Evolutionary conservation across 2,113 vertebrate genomes (phyloP).

Genomic region (Gracilinanus agilis): DNA sequence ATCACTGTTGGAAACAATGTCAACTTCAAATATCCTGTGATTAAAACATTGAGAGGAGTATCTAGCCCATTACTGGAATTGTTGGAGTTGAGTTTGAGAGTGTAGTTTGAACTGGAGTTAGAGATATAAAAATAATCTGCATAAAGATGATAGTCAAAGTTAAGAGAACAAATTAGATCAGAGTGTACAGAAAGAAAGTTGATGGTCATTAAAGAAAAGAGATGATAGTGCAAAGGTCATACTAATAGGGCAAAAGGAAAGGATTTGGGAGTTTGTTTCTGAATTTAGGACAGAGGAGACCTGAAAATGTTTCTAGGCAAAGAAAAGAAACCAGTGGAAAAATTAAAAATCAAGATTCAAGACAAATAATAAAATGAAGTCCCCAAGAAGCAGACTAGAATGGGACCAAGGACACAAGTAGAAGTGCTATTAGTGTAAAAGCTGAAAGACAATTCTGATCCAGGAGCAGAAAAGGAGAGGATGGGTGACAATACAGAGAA

Average conservation of each 20-base stretch:
- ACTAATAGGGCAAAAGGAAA: neutral
- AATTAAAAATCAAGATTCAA: neutral
- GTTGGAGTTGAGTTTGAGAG: neutral
- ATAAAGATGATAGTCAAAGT: neutral
- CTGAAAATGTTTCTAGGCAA: neutral
- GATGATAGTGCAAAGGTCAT: neutral
- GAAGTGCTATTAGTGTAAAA: neutral
- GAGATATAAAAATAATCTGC: neutral
- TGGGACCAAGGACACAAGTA: neutral
- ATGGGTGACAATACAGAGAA: neutral
- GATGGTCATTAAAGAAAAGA: neutral
- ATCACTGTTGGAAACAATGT: neutral
- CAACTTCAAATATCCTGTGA: neutral
- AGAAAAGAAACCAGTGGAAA: neutral
- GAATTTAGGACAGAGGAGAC: neutral
- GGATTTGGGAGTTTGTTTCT: neutral
- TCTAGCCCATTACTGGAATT: neutral
- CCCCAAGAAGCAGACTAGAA: neutral
- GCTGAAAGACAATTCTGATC: neutral
- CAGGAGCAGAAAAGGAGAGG: neutral
- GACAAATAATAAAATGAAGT: neutral
- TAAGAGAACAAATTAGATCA: neutral
- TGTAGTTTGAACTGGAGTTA: neutral
- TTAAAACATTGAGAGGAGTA: neutral
- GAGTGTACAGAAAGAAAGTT: neutral